phyloP scores from a whole-genome alignment of 2,797 vertebrate species.

The Mus caroli region DNA sequence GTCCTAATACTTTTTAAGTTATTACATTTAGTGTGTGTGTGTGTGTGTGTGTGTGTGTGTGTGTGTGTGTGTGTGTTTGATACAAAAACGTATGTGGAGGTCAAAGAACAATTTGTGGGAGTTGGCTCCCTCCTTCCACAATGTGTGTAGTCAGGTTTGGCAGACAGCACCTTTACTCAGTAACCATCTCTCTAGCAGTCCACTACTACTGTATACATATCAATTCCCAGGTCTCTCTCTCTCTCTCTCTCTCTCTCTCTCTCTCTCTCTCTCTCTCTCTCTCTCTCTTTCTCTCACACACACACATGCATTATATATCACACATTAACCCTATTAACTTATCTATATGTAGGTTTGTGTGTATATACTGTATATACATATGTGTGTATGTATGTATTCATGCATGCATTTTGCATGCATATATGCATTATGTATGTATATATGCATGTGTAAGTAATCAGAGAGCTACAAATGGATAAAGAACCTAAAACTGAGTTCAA shows the following conservation, averaged over 20 bases:
- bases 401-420: neutral
- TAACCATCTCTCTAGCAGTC: neutral
- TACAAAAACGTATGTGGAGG: neutral
- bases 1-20: neutral
- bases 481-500: neutral
- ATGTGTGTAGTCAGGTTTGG: neutral
- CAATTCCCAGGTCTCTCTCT: neutral
- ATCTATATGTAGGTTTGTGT: neutral
- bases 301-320: neutral
- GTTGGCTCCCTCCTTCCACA: no score
- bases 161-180: neutral
- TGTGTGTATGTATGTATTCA: neutral
- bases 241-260: no score
- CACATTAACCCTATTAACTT: neutral
- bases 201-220: neutral
- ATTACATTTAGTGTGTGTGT: neutral
- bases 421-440: neutral
- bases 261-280: no score
- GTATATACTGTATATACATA: no score
- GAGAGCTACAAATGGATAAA: neutral
- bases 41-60: neutral
- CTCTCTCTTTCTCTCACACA: no score
- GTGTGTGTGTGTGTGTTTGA: neutral
- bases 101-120: neutral
- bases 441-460: neutral